These are phyloP conservation scores for western clawed frog (Xenopus tropicalis) DNA, from an alignment of 2,113 vertebrate genomes.

Conservation along the genomic window UCB_Xtro_10.0 CM004443.2:58127501-58128000, in stretches of 20 bases:
- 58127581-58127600: not conserved
- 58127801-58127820: conserved; percentile 84
- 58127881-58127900: conserved; percentile 75
- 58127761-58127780: conserved; percentile 72
- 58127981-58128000: conserved; percentile 81
- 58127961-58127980: conserved; percentile 77
- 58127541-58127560: too few species aligned
- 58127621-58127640: not conserved
- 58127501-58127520: too few species aligned
- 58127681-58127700: not conserved
- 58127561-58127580: too few species aligned
- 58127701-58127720: not conserved
- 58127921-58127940: conserved; percentile 83
- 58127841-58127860: conserved; percentile 73
- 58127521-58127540: too few species aligned
- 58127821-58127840: conserved; percentile 81
- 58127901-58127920: conserved; percentile 85
- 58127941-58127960: conserved; percentile 77
- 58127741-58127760: conserved; percentile 63
- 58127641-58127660: conserved; percentile 59
- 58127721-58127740: conserved; percentile 59
- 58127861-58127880: conserved; percentile 83
- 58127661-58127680: not conserved
- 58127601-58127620: not conserved
- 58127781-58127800: conserved; percentile 70